phyloP scores from a whole-genome alignment of 2,113 vertebrate genomes.

The Hemicordylus capensis region DNA sequence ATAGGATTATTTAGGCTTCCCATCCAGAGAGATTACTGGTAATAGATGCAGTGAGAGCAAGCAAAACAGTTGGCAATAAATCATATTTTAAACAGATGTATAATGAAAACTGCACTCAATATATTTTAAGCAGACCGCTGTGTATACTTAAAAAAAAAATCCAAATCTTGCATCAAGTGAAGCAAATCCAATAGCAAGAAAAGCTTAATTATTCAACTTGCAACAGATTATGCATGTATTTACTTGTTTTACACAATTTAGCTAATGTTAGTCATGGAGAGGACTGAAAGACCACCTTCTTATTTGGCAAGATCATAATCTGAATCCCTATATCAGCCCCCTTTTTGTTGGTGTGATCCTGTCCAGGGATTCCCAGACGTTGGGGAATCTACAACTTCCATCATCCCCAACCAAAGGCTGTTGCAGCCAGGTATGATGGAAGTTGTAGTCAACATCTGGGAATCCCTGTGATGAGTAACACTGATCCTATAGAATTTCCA shows the following conservation, averaged over 20 bases:
- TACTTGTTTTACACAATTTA: neutral
- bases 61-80: slow-evolving; percentile 43
- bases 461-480: too few species aligned
- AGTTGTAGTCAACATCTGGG: too few species aligned
- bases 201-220: neutral
- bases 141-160: neutral
- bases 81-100: slow-evolving; percentile 28
- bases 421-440: too few species aligned
- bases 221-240: neutral
- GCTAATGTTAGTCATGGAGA: neutral
- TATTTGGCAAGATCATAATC: neutral
- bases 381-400: too few species aligned
- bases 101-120: neutral
- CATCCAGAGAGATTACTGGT: slow-evolving; percentile 44
- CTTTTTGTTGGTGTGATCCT: neutral
- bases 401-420: too few species aligned
- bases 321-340: neutral
- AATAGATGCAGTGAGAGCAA: slow-evolving; percentile 32
- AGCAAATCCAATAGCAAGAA: neutral
- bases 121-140: neutral
- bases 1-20: slow-evolving; percentile 60
- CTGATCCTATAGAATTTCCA: too few species aligned
- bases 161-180: neutral
- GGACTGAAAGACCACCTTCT: neutral
- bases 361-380: neutral